Percentiles rank a stretch among this genome's conserved stretches.
These are phyloP conservation scores for Alectoris magna DNA, from an alignment of 2,797 vertebrate genomes.

Conservation along the genomic window DNA sequence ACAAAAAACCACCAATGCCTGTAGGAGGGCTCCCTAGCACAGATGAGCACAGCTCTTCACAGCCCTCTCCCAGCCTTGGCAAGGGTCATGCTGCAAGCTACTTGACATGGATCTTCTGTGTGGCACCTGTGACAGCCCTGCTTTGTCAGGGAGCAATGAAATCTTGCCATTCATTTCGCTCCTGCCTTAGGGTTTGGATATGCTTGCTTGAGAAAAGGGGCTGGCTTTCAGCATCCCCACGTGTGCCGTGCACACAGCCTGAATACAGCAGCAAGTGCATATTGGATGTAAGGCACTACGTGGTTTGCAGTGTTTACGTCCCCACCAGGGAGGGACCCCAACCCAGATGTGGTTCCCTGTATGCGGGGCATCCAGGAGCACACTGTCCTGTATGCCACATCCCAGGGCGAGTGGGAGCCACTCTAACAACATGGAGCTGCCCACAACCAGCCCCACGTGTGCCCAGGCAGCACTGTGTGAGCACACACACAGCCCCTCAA, in stretches of 20 bases:
- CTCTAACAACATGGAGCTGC: fast-evolving
- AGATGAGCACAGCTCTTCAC: background rate
- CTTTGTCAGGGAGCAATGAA: background rate
- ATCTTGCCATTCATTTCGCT: background rate
- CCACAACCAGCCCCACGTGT: fast-evolving
- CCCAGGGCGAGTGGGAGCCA: background rate
- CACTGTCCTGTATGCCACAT: background rate
- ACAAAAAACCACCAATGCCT: fast-evolving
- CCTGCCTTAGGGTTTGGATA: background rate
- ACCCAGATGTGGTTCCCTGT: background rate
- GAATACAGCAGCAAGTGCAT: fast-evolving
- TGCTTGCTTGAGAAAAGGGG: fast-evolving
- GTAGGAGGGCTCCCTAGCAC: background rate
- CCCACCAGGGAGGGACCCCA: background rate
- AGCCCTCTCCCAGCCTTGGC: background rate
- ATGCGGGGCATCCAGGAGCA: background rate
- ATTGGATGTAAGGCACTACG: fast-evolving
- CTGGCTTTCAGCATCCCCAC: background rate
- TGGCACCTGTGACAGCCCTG: background rate
- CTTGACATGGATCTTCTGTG: background rate
- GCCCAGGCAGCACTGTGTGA: fast-evolving
- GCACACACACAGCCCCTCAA: background rate
- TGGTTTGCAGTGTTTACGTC: background rate
- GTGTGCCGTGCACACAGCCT: background rate
- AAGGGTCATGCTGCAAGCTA: background rate